Evolutionary conservation across 2,113 vertebrate species (phyloP), one percentile per base, ranked within the genome.

Genomic region (Pimephales promelas): DNA sequence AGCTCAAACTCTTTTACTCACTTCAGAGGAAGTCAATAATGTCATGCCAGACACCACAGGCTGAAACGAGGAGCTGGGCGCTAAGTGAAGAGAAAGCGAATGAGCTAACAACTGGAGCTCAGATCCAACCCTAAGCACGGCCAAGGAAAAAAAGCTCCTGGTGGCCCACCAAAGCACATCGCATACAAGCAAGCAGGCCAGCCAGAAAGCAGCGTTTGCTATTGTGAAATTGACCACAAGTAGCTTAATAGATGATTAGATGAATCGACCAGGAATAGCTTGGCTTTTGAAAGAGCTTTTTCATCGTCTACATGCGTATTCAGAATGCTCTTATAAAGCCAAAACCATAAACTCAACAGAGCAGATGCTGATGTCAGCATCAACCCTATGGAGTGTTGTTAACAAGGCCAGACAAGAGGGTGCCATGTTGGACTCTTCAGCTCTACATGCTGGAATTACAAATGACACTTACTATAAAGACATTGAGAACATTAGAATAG

Each of bases 131-230:
- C 24, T 10, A 40, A 18, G 61, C 18, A 66, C 18, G 52, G 78
- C 78, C 43, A 66, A 66, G 43, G 59, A 62, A 64, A 64, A 64
- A 79, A 56, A 61, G 75, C n/a, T 45, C 56, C 31, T 79, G 76
- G 34, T 79, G 59, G 61, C 59, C 59, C 59, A 34, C 43, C 43
- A 79, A 78, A 78, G n/a, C 56, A 28, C 14, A 18, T n/a, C 1
- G 4, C 47, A 34, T 20, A 36, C 24, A 36, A 13, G 49, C 24
- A 36, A 13, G 49, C 74, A 79, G 57, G n/a, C 36, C 56, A 62
- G n/a, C 76, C 76, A 62, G 56, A 28, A 45, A 45, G 14, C 40
- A 40, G 34, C 2, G 4, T 68, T n/a, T 40, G 64, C 64, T 34
- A 68, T 68, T 40, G 34, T 68, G 4, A 70, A 40, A 40, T 40